phyloP scores from a whole-genome alignment of 2,797 vertebrate genomes.

The Gouania willdenowi region DNA sequence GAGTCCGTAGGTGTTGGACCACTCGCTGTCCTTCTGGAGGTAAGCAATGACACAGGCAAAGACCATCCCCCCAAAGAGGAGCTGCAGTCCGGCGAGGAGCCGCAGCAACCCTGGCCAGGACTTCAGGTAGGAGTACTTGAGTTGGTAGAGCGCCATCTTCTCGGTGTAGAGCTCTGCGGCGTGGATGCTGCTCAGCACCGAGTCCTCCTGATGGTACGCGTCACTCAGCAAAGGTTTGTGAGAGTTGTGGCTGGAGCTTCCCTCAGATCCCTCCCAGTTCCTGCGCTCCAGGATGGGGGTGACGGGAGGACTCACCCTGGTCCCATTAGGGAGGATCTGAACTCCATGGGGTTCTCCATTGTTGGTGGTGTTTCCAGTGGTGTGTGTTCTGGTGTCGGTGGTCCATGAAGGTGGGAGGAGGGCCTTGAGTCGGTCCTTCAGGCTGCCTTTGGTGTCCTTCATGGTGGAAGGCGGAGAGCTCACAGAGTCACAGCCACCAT shows the following conservation, averaged over 20 bases:
- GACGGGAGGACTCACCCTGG: constrained; percentile 65
- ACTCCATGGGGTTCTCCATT: constrained; percentile 23
- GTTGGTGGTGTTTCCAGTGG: constrained; percentile 17
- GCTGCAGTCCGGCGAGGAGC: constrained; percentile 72
- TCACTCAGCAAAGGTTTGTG: constrained; percentile 37
- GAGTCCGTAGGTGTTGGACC: constrained; percentile 67
- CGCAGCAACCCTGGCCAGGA: constrained; percentile 78
- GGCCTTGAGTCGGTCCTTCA: constrained; percentile 44
- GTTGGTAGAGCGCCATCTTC: constrained; percentile 68
- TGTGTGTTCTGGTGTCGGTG: constrained; percentile 36
- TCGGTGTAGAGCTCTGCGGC: constrained; percentile 70
- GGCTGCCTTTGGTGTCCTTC: constrained; percentile 24
- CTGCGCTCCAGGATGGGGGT: constrained; percentile 59
- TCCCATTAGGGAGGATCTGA: constrained; percentile 64
- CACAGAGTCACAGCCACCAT: constrained; percentile 16
- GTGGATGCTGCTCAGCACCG: constrained; percentile 59
- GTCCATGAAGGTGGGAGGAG: constrained; percentile 66
- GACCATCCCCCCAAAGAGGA: constrained; percentile 78
- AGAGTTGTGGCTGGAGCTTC: constrained; percentile 37
- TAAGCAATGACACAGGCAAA: constrained; percentile 77
- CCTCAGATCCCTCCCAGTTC: constrained; percentile 21
- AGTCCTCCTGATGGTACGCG: constrained; percentile 42
- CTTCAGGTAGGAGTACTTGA: constrained; percentile 75
- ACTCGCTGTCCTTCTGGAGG: constrained; percentile 79
- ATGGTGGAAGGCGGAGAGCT: constrained; percentile 15